Percentiles rank a stretch among this genome's conserved stretches.
phyloP scores from a whole-genome alignment of 2,888 invertebrate species.

The Embidobia sp. region DNA sequence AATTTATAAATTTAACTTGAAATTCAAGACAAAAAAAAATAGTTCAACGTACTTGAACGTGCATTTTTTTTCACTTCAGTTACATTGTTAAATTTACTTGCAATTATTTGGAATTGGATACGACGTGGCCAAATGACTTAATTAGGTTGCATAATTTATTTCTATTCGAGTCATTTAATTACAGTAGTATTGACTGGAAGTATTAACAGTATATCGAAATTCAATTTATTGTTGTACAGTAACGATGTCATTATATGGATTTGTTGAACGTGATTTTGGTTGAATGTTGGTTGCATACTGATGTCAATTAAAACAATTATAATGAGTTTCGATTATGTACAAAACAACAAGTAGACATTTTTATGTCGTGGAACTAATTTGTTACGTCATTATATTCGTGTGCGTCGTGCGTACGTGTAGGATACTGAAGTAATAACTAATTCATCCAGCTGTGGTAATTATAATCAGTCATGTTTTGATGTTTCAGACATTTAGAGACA shows the following conservation, averaged over 20 bases:
- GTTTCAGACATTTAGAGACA: neutral
- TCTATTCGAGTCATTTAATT: too few relatives aligned
- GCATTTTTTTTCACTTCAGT: too few relatives aligned
- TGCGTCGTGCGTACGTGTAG: neutral
- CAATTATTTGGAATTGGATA: too few relatives aligned
- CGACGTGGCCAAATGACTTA: too few relatives aligned
- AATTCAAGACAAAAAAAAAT: too few relatives aligned
- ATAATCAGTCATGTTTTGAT: constrained; percentile 4
- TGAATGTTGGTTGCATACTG: constrained; percentile 5
- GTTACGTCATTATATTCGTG: constrained; percentile 1
- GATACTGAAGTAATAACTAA: constrained; percentile 23
- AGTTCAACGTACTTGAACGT: too few relatives aligned
- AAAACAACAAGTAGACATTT: constrained; percentile 20
- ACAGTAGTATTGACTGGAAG: neutral
- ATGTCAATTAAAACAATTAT: constrained; percentile 11
- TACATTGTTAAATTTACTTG: too few relatives aligned
- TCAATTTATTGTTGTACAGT: constrained; percentile 13
- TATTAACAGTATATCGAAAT: constrained; percentile 26
- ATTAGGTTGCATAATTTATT: too few relatives aligned
- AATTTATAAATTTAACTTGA: too few relatives aligned
- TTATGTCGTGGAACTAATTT: constrained; percentile 22
- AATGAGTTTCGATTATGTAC: constrained; percentile 31
- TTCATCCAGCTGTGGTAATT: constrained; percentile 9
- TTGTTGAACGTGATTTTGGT: constrained; percentile 29
- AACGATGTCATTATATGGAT: constrained; percentile 25